Base-by-base conservation (phyloP, 1,140 invertebrate species). In the Drosophila insularis region DNA sequence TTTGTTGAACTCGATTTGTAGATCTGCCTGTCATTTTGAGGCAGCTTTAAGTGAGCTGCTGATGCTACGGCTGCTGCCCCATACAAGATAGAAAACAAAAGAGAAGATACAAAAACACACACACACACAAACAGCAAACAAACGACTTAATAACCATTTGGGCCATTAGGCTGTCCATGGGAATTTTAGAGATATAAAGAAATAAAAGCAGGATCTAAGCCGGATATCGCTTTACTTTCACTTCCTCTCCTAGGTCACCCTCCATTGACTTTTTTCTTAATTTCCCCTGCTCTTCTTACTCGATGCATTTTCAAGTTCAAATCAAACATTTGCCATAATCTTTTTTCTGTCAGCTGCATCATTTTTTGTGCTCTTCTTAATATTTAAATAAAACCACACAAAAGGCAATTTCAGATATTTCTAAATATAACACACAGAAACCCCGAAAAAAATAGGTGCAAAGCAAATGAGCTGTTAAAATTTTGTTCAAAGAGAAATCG, bases 291-390 rank as follows among this genome's bases (percentile, higher is more conserved):
- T 7, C 23, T 46, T 46, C 17, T 23, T 40, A n/a, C 14, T 13
- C 55, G 23, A 1, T 35, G 21, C 43, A 46, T 78, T 89, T 87
- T 89, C 84, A 89, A 89, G 84, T 89, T 89, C 84, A 89, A 89
- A 76, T 72, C 84, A 89, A 89, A 87, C 84, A 87, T 89, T 89
- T 72, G 84, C 76, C 67, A 74, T 89, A 89, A 89, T 89, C 84
- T 71, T 72, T 27, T 67, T 64, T 72, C 76, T 81, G 73, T 82
- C 81, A 85, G 80, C 80, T 80, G 80, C 80, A 72, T 56, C 84
- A 70, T 68, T 80, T 87, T 80, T 63, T 67, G 61, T 69, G 62
- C 35, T 50, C 69, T 43, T 23, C 63, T 59, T 40, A 75, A 64
- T 78, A 68, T 78, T 78, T 78, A 65, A 68, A 61, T 73, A 78